phyloP scores from a whole-genome alignment of 2,113 vertebrate genomes.

The Clarias macrocephalus region DNA sequence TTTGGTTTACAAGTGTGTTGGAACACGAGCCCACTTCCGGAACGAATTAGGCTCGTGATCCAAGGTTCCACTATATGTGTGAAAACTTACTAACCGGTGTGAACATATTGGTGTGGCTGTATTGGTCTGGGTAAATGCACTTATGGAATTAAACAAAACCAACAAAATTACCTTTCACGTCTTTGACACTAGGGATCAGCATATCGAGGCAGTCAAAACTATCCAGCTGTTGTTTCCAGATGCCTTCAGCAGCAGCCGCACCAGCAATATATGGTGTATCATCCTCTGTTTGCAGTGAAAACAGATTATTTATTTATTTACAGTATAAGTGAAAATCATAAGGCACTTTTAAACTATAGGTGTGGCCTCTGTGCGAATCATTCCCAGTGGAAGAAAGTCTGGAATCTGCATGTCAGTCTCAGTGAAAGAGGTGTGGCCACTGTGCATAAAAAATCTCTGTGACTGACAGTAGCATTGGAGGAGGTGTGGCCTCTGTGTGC shows the following conservation, averaged over 20 bases:
- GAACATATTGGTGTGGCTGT: too few relatives aligned
- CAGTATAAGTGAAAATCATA: not conserved
- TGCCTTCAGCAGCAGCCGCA: constrained; percentile 61
- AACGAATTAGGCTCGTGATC: too few relatives aligned
- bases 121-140: not conserved
- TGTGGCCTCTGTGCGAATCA: too few relatives aligned
- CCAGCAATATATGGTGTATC: constrained; percentile 69
- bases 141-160: not conserved
- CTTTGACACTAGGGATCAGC: constrained; percentile 60
- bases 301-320: not conserved
- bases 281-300: constrained; percentile 56
- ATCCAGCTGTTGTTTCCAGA: constrained; percentile 72
- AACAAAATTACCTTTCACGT: constrained; percentile 68
- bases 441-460: too few relatives aligned
- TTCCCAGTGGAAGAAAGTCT: not conserved
- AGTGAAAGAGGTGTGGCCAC: too few relatives aligned
- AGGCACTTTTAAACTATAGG: not conserved
- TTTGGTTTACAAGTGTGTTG: too few relatives aligned
- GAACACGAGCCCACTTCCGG: too few relatives aligned
- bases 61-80: too few relatives aligned
- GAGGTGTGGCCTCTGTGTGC: too few relatives aligned
- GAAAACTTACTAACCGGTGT: too few relatives aligned
- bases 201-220: constrained; percentile 66
- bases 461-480: not conserved
- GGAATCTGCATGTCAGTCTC: not conserved